Percentiles rank a stretch among this genome's conserved stretches.
These are phyloP conservation scores for Alethe castanea DNA, from an alignment of 2,113 vertebrate genomes.

Conservation along the genomic window DNA sequence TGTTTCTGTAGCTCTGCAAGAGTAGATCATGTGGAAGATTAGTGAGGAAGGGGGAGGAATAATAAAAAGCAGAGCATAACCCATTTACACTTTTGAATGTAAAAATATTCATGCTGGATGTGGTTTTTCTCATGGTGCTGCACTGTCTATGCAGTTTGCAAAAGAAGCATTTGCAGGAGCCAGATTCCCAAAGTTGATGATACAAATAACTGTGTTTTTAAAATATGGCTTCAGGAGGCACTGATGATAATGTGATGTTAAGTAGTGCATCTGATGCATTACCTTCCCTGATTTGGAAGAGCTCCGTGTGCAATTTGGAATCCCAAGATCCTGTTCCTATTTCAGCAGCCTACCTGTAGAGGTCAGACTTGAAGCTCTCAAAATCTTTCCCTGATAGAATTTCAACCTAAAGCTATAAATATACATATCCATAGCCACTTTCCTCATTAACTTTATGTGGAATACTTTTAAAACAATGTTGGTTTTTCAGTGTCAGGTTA, in stretches of 20 bases:
- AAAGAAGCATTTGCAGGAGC: not conserved
- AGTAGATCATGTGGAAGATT: not conserved
- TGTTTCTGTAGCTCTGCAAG: slow-evolving; percentile 3
- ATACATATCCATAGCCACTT: not conserved
- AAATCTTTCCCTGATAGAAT: not conserved
- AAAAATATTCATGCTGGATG: not conserved
- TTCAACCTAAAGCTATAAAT: slow-evolving; percentile 4
- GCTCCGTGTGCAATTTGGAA: accelerated
- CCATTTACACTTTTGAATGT: not conserved
- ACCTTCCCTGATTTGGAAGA: not conserved
- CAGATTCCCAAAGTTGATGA: not conserved
- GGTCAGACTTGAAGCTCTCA: slow-evolving; percentile 80
- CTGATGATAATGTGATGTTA: not conserved
- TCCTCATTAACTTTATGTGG: not conserved
- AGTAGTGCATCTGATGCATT: not conserved
- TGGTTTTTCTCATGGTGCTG: not conserved
- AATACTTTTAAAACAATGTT: not conserved
- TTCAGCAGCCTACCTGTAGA: slow-evolving; percentile 74
- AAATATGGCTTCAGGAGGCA: not conserved
- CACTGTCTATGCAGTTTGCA: not conserved
- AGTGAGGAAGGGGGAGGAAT: not conserved
- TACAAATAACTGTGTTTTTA: not conserved
- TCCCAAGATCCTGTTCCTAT: not conserved
- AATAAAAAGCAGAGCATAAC: slow-evolving; percentile 15
- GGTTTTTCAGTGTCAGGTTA: not conserved